Percentiles rank a stretch among this genome's conserved stretches.
These are phyloP conservation scores for Paragorgia papillata DNA, from an alignment of 92 coral and sea anemone species.

Conservation along the genomic window DNA sequence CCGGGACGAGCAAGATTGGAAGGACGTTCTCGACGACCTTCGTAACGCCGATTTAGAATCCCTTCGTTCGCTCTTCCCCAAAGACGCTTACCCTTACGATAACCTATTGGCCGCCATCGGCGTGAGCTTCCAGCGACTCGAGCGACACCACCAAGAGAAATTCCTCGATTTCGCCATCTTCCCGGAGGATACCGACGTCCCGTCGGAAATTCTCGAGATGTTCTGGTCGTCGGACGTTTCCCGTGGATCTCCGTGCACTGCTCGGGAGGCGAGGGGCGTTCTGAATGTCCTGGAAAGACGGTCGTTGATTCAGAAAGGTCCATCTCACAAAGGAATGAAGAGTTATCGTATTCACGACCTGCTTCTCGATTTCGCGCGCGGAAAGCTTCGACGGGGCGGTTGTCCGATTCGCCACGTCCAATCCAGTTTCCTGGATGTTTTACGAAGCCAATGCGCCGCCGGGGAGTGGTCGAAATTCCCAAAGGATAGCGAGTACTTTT, in stretches of 20 bases:
- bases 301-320: constrained; percentile 60
- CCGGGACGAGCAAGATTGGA: constrained; percentile 45
- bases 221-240: constrained; percentile 42
- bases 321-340: constrained; percentile 1
- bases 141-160: constrained; percentile 29
- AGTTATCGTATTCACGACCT: constrained; percentile 60
- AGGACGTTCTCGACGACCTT: constrained; percentile 59
- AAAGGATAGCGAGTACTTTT: constrained; percentile 50
- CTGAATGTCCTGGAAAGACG: constrained; percentile 52
- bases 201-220: constrained; percentile 59
- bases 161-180: constrained; percentile 60
- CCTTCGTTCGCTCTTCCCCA: constrained; percentile 58
- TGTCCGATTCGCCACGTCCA: constrained; percentile 39
- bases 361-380: constrained; percentile 63
- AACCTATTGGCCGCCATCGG: constrained; percentile 65
- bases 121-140: constrained; percentile 57
- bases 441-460: constrained; percentile 30
- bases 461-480: constrained; percentile 58
- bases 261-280: constrained; percentile 42
- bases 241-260: neutral
- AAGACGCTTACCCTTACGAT: constrained; percentile 61
- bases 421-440: constrained; percentile 31
- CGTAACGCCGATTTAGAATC: constrained; percentile 62
- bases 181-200: constrained; percentile 66
- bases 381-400: constrained; percentile 35